Evolutionary conservation across 2,113 vertebrate genomes (phyloP), one percentile per base, ranked within the genome.

Genomic region (Cynopterus brachyotis): DNA sequence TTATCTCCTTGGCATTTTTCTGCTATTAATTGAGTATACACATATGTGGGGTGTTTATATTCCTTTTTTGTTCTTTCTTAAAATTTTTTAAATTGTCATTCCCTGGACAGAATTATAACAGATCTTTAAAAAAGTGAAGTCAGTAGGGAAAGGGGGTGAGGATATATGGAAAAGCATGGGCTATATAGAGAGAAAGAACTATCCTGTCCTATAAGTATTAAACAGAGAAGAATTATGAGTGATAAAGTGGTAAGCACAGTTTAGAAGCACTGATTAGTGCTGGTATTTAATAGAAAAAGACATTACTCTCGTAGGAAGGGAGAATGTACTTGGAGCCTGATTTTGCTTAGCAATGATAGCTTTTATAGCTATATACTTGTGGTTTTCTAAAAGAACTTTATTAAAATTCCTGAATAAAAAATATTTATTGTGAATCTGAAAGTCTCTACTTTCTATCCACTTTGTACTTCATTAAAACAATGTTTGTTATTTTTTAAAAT

Each of bases 391-490:
- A 42, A 73, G 76, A 40, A 60, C 1, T 30, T 82, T 28, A 86
- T 72, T 83, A 67, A 81, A 94, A 89, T 94, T 81, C 20, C 19
- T 90, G 28, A 26, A 83, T 87, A 45, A 88, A 83, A 92, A 92
- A 64, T 32, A 11, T 62, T 45, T 67, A 37, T 67, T 69, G 32
- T 47, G 32, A 82, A 82, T 79, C 35, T 88, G 30, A 50, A 95
- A 79, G 32, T 79, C 26, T 73, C 66, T 57, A 66, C 20, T 8
- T 92, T 89, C 40, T 66, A 79, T 67, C 20, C 3, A 37, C 17
- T 85, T 97, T 45, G 16, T 10, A 53, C 4, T 59, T 75, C 40
- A 80, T 9, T 72, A 62, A 82, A 91, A 72, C 20, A 42, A 83
- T 37, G 2, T 22, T 35, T 76, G 16, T 37, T 53, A 30, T 85